Evolutionary conservation across 2,888 invertebrate genomes (phyloP).

Genomic region (Prosapia bicincta): DNA sequence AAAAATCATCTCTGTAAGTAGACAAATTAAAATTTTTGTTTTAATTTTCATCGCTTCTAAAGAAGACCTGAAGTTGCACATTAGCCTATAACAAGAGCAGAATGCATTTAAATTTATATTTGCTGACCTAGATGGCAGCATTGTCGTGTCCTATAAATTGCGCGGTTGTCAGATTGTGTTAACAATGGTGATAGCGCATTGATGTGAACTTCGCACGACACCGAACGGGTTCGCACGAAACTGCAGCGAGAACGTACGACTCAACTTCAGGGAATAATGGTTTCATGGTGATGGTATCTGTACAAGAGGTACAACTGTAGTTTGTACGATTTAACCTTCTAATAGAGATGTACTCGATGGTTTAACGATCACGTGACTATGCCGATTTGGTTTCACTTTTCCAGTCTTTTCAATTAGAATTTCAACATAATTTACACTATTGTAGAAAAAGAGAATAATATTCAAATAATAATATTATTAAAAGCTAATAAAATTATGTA

Average conservation of each 20-base stretch:
- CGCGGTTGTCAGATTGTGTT: neutral
- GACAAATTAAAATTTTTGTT: no score
- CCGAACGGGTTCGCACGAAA: neutral
- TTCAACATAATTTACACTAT: no score
- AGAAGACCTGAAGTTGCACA: neutral
- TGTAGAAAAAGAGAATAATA: no score
- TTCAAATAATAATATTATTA: no score
- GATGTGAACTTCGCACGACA: neutral
- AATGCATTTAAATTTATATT: neutral
- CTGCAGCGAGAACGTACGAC: neutral
- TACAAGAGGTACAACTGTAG: neutral
- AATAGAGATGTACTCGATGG: neutral
- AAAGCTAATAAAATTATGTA: no score
- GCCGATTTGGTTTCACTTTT: no score
- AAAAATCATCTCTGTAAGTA: no score
- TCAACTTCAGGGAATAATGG: neutral
- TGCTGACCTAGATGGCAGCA: neutral
- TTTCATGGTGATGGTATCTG: neutral
- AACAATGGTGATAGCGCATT: neutral
- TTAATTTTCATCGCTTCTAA: no score
- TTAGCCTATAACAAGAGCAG: neutral
- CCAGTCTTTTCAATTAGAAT: no score
- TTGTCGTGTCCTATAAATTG: neutral
- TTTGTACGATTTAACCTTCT: neutral
- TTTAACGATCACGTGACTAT: no score